A percentile compares a stretch with the other conserved stretches of the same genome.
Conservation (phyloP, 2,888 invertebrate species). For the Ophonus ardosiacus region DNA sequence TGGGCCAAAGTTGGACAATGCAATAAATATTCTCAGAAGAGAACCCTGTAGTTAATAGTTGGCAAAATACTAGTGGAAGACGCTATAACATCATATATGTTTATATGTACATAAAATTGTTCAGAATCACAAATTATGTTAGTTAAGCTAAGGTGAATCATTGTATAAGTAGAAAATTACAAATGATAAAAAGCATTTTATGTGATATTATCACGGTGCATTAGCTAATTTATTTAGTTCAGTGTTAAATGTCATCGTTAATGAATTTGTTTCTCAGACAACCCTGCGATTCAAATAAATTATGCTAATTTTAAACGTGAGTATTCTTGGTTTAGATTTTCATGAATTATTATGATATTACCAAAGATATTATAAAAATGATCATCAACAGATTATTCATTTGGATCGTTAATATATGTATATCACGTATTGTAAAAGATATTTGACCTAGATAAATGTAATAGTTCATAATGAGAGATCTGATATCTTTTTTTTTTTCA, state of each 20-base stretch:
- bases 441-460: conserved; percentile 46
- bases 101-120: conserved; percentile 37
- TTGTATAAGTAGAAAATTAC: conserved; percentile 44
- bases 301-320: background rate
- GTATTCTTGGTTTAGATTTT: background rate
- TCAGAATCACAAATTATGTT: conserved; percentile 32
- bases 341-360: conserved; percentile 5
- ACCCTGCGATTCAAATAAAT: conserved; percentile 16
- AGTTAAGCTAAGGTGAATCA: conserved; percentile 33
- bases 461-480: conserved; percentile 33
- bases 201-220: conserved; percentile 33
- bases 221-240: conserved; percentile 27
- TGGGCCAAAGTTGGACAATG: conserved; percentile 44
- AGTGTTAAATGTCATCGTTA: conserved; percentile 25
- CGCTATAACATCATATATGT: conserved; percentile 40
- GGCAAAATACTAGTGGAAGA: conserved; percentile 23
- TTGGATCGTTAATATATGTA: conserved; percentile 34
- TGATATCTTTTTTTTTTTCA: conserved; percentile 15
- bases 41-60: conserved; percentile 33
- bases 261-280: background rate
- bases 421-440: conserved; percentile 19
- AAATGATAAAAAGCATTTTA: conserved; percentile 13
- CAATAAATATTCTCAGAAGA: conserved; percentile 40
- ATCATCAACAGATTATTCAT: conserved; percentile 5
- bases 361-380: conserved; percentile 30